Base-by-base conservation (phyloP, 1,140 invertebrate species). In the Drosophila kohkoa region DNA sequence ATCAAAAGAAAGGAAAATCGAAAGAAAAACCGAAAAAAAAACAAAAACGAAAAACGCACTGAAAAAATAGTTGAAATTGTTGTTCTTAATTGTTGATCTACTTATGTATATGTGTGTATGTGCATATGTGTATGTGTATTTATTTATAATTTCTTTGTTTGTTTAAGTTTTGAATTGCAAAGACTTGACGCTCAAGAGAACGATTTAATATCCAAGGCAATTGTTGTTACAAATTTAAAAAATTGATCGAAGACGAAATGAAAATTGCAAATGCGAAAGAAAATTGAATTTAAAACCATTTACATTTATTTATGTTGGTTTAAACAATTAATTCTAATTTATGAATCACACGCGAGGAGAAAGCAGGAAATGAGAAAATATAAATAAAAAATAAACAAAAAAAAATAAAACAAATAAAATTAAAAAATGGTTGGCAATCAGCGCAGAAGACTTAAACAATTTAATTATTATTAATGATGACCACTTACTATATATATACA, bases 391-490 rank as follows among this genome's bases (percentile, higher is more conserved):
- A 58, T 43, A 46, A 10, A 5, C 48, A 58, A 64, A 7, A 38
- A 72, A 25, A 52, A 51, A 69, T n/a, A 57, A 81, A 64, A 65
- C 10, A 10, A 38, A 38, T 38, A 55, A 77, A 74, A 51, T 30
- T 48, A 68, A 4, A 68, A 55, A 63, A 67, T 68, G 79, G 82
- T 90, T 90, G 87, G 87, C 87, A 90, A 90, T 90, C 87, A 90
- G 87, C 83, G 82, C 82, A 90, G 82, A 90, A 90, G 87, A 90
- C 87, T 90, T 90, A 87, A 89, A 78, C 70, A 77, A 81, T 86
- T 83, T 75, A 75, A 54, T 73, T 77, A 78, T 73, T 85, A 77
- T 85, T 69, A 77, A 71, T 38, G 38, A 78, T 59, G 55, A 66
- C 57, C 57, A 72, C 48, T 60, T 55, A 76, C 30, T 72, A 75